Conservation (phyloP, 2,797 vertebrate species). For the Cossypha niveicapilla region DNA sequence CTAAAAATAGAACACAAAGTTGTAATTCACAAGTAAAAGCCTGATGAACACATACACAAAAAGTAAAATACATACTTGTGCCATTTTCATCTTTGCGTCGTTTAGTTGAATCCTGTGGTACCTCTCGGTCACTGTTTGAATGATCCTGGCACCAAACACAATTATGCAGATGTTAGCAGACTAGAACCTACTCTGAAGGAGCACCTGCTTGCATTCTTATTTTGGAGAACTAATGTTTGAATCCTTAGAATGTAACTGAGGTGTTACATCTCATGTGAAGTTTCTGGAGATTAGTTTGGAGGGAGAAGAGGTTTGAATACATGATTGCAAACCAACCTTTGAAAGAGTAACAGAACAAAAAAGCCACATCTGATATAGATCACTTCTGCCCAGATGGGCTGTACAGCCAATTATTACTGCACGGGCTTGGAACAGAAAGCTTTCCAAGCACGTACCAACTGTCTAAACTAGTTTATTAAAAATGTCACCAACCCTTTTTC, state of each 20-base stretch:
- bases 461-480: slow-evolving; percentile 61
- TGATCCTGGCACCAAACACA: slow-evolving; percentile 81
- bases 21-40: background rate
- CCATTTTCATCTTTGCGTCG: slow-evolving; percentile 89
- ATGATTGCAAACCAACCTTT: background rate
- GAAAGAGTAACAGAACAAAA: background rate
- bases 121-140: slow-evolving; percentile 87
- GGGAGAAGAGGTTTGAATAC: background rate
- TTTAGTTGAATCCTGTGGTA: slow-evolving; percentile 81
- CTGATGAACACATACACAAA: background rate
- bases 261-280: background rate
- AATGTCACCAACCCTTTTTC: slow-evolving; percentile 89
- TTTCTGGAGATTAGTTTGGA: slow-evolving; percentile 7
- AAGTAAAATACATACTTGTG: slow-evolving; percentile 79
- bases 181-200: background rate
- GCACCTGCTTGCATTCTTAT: background rate
- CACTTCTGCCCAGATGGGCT: background rate
- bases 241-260: background rate
- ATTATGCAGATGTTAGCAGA: slow-evolving; percentile 33
- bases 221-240: background rate
- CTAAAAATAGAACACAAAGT: slow-evolving; percentile 34
- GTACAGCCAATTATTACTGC: background rate
- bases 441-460: background rate
- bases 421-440: background rate
- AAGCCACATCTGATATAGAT: rapidly evolving